Conservation (phyloP, 2,113 vertebrate genomes). For the Raja brachyura region DNA sequence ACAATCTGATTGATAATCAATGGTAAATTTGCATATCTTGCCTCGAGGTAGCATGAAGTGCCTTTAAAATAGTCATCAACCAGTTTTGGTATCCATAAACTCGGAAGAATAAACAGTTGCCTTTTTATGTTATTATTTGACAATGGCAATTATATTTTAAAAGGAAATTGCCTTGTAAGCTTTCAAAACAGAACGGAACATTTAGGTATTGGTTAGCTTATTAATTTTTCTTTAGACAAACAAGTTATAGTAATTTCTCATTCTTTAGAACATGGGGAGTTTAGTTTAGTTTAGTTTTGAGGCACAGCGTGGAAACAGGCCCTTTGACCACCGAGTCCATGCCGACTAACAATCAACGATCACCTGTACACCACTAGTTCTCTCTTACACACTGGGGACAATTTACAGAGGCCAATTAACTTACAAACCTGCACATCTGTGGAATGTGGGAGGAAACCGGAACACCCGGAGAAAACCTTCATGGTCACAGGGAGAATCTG, state of each 20-base stretch:
- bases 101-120: not conserved
- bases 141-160: conserved; percentile 15
- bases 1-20: not conserved
- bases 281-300: too few relatives aligned
- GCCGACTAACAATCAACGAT: too few relatives aligned
- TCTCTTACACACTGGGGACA: too few relatives aligned
- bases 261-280: not conserved
- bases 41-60: not conserved
- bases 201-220: not conserved
- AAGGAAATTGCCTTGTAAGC: not conserved
- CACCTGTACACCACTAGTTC: too few relatives aligned
- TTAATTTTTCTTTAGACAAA: not conserved
- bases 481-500: too few relatives aligned
- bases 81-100: conserved; percentile 8
- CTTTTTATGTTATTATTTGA: not conserved
- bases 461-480: too few relatives aligned
- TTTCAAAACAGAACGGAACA: not conserved
- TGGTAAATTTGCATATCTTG: not conserved
- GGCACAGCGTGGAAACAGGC: too few relatives aligned
- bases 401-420: too few relatives aligned
- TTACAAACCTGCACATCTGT: too few relatives aligned
- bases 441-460: too few relatives aligned
- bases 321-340: too few relatives aligned
- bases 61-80: not conserved
- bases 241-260: not conserved